These are phyloP conservation scores for Prosopocoilus inquinatus DNA, from an alignment of 2,888 invertebrate genomes.

Conservation along the genomic window DNA sequence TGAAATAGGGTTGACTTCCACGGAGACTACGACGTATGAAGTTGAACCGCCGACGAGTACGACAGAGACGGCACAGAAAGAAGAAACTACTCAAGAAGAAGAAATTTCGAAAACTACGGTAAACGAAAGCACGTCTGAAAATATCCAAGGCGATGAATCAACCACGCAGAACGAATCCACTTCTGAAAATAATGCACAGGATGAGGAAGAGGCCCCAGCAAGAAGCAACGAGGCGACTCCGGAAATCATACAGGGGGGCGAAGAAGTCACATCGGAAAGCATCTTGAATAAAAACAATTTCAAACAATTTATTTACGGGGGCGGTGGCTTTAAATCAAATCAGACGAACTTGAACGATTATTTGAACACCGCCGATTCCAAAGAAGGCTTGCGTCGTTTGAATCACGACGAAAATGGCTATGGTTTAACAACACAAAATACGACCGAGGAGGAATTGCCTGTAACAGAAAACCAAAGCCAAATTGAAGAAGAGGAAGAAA, in stretches of 20 bases:
- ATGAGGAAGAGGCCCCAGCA: not conserved
- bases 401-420: no score
- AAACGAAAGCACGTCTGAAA: no score
- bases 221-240: not conserved
- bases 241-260: not conserved
- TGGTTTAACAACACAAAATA: not conserved
- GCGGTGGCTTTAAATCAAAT: no score
- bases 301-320: no score
- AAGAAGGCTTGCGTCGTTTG: no score
- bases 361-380: no score
- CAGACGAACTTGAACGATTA: no score
- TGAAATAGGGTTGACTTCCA: no score
- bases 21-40: no score
- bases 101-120: no score
- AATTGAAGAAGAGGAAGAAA: not conserved
- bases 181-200: constrained; percentile 1
- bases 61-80: not conserved
- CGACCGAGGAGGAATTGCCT: not conserved
- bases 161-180: constrained; percentile 1
- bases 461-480: not conserved
- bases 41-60: not conserved
- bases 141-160: not conserved
- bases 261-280: no score
- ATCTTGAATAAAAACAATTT: no score
- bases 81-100: not conserved